Percentiles rank a stretch among this genome's conserved stretches.
phyloP scores from a whole-genome alignment of 2,797 vertebrate genomes.

The Brachyrhaphis roseni region DNA sequence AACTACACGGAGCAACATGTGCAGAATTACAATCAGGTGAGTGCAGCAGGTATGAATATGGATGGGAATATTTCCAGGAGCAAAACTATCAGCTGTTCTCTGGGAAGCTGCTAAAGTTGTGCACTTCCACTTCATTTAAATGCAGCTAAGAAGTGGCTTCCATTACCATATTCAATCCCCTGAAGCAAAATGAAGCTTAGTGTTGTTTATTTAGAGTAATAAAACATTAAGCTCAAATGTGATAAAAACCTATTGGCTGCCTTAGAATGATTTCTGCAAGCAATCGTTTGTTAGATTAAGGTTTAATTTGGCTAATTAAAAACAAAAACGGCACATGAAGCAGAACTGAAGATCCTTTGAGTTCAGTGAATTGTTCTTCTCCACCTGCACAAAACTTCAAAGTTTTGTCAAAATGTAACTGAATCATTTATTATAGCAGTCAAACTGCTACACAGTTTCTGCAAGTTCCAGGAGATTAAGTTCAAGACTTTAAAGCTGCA shows the following conservation, averaged over 20 bases:
- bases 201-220: conserved; percentile 69
- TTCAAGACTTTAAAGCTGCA: background rate
- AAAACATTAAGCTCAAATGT: conserved; percentile 67
- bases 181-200: conserved; percentile 61
- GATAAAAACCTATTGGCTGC: conserved; percentile 60
- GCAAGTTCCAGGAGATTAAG: background rate
- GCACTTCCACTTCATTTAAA: conserved; percentile 66
- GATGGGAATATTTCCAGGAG: conserved; percentile 53
- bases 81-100: conserved; percentile 32
- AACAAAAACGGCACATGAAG: conserved; percentile 35
- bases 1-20: conserved; percentile 34
- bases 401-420: conserved; percentile 16
- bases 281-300: conserved; percentile 56
- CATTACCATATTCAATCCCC: conserved; percentile 72
- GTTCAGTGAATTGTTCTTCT: conserved; percentile 18
- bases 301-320: conserved; percentile 36
- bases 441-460: background rate
- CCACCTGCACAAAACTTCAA: conserved; percentile 17
- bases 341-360: conserved; percentile 25
- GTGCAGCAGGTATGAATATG: conserved; percentile 69
- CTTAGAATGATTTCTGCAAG: conserved; percentile 49
- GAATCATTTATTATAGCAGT: conserved; percentile 13
- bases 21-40: conserved; percentile 56
- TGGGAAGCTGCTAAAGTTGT: conserved; percentile 45
- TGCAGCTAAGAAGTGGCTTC: conserved; percentile 51